These are phyloP conservation scores for Leucopsar rothschildi DNA, from an alignment of 2,113 vertebrate species.

Conservation along the genomic window DNA sequence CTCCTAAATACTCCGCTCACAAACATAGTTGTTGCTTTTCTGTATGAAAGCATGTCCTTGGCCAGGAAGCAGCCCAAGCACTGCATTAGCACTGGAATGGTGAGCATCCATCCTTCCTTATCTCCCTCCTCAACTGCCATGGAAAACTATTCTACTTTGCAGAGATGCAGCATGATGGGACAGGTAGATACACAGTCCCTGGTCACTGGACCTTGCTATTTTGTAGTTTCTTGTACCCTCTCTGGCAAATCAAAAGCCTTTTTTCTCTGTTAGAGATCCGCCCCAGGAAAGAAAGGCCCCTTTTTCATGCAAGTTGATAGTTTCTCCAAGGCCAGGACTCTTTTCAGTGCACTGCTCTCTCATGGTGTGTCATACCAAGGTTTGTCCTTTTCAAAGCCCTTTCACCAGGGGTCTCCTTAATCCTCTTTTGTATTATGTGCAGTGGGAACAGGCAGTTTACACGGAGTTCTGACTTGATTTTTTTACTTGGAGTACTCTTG, in stretches of 20 bases:
- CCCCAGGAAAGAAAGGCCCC: neutral
- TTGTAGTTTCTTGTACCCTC: neutral
- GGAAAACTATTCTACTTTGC: neutral
- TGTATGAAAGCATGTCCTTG: neutral
- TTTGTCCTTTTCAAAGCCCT: neutral
- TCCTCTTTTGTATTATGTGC: neutral
- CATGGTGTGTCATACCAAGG: neutral
- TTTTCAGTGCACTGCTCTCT: neutral
- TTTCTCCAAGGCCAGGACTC: neutral
- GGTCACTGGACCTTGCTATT: neutral
- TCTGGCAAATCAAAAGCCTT: neutral
- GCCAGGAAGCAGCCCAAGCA: neutral
- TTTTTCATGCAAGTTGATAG: neutral
- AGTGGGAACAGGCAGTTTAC: neutral
- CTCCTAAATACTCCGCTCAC: neutral
- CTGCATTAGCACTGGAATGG: neutral
- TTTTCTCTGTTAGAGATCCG: neutral
- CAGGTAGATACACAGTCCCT: too few relatives aligned
- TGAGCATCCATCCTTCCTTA: neutral
- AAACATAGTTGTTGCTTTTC: neutral
- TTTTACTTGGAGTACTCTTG: fast-evolving
- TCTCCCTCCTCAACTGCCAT: neutral
- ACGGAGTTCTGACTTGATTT: neutral
- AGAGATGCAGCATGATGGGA: neutral
- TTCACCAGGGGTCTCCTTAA: neutral